Evolutionary conservation across 2,113 vertebrate species (phyloP).

Genomic region (Rafetus swinhoei): DNA sequence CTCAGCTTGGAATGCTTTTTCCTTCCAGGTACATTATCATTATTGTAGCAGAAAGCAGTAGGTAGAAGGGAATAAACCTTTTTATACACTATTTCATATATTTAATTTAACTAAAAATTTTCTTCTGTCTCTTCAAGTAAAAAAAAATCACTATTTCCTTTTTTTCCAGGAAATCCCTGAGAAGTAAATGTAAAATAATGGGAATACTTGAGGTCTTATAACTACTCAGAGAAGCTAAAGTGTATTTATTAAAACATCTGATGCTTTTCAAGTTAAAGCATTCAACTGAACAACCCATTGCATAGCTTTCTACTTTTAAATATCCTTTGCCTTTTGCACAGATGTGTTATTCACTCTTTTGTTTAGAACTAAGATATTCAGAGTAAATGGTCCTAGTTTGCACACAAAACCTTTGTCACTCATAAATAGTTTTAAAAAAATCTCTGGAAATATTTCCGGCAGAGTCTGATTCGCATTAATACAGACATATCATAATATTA

Average conservation of each 20-base stretch:
- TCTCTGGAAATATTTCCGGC: conserved; percentile 21
- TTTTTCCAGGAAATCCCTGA: background rate
- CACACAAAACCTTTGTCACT: background rate
- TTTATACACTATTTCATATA: background rate
- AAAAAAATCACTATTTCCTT: background rate
- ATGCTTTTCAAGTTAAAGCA: background rate
- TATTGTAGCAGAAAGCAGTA: conserved; percentile 73
- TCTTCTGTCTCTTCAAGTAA: background rate
- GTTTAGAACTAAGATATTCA: background rate
- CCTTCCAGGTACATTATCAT: conserved; percentile 88
- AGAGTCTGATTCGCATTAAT: background rate
- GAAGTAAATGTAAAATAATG: background rate
- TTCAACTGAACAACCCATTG: background rate
- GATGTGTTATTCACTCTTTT: background rate
- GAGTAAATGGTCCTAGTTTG: background rate
- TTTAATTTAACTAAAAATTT: conserved; percentile 44
- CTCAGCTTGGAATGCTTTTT: conserved; percentile 76
- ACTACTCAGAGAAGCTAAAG: background rate
- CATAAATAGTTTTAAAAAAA: background rate
- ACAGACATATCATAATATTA: background rate
- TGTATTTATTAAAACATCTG: background rate
- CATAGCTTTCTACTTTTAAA: background rate
- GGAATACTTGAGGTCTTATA: background rate
- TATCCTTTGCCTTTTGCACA: background rate
- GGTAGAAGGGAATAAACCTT: conserved; percentile 31